Evolutionary conservation across 1,140 invertebrate genomes (phyloP), one percentile per base, ranked within the genome.

Genomic region (Frieseomelitta varia): DNA sequence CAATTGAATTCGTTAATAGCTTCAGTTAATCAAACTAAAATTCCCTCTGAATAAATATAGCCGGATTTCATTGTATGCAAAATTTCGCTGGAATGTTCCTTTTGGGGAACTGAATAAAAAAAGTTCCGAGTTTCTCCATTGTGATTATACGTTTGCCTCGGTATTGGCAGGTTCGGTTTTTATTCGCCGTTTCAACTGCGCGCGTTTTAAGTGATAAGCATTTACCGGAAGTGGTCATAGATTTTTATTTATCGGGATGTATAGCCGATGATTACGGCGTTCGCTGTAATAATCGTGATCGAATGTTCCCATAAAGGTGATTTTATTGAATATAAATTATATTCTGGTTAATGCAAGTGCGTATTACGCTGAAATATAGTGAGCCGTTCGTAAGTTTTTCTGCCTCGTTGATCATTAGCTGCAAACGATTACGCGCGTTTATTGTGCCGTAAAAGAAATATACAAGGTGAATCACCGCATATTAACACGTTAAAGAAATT

Each of bases 401-500:
- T 34, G 34, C 30, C 39, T 39, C 19, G 21, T 39, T 68, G 34
- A 34, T 14, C 67, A 68, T 68, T 17, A 21, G 34, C 12, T 68
- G 14, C 30, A 24, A 68, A 8, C 67, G 34, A 68, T 17, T 34
- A 39, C 39, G 4, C 67, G 67, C 67, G 34, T 68, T 68, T 68
- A 68, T 39, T 39, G 67, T 3, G 10, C 11, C 51, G 27, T 73
- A 73, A 73, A 73, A 73, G 10, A n/a, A 27, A 30, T 21, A 30
- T 21, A 53, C 71, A 30, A 10, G 8, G n/a, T 30, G 47, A 73
- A 30, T 73, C 71, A 21, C n/a, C 51, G 21, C 12, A 73, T 55
- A 55, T 73, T 73, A 73, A 53, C 71, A 27, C 51, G 47, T 73
- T 21, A 55, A 73, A 55, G n/a, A 73, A 30, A 51, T 73, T 55